These are phyloP conservation scores for Dorcus hopei DNA, from an alignment of 2,888 invertebrate species.

Conservation along the genomic window DNA sequence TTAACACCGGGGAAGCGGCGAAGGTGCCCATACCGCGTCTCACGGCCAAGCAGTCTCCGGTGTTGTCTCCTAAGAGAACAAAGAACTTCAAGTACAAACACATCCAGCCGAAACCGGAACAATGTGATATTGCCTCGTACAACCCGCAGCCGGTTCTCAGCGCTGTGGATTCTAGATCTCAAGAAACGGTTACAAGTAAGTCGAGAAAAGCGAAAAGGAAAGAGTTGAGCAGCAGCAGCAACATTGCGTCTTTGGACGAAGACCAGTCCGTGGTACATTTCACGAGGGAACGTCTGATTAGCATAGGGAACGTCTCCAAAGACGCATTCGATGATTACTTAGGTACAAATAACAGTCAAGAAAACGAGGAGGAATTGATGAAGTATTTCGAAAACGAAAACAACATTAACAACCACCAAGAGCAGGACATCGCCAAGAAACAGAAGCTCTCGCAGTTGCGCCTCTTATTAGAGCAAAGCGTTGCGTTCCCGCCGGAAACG, in stretches of 20 bases:
- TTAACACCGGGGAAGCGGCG: conserved; percentile 10
- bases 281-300: conserved; percentile 64
- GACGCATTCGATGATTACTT: conserved; percentile 80
- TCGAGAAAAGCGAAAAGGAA: conserved; percentile 26
- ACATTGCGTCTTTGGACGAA: conserved; percentile 15
- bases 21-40: conserved; percentile 44
- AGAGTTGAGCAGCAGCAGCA: conserved; percentile 13
- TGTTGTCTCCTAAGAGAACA: conserved; percentile 25
- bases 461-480: conserved; percentile 53
- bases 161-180: conserved; percentile 44
- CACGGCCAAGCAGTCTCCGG: conserved; percentile 27
- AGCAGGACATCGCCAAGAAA: conserved; percentile 11
- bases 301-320: conserved; percentile 74
- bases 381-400: conserved; percentile 72
- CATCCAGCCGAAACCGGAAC: conserved; percentile 52
- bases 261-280: conserved; percentile 23
- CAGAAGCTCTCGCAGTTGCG: conserved; percentile 69
- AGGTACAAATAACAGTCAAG: conserved; percentile 71
- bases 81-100: conserved; percentile 50
- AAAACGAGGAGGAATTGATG: conserved; percentile 79
- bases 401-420: conserved; percentile 19
- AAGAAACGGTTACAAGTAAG: conserved; percentile 30
- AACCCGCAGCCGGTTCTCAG: conserved; percentile 36
- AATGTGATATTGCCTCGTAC: conserved; percentile 48
- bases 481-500: background rate